Conservation (phyloP, 1,140 invertebrate species). For the Zaprionus nigranus region DNA sequence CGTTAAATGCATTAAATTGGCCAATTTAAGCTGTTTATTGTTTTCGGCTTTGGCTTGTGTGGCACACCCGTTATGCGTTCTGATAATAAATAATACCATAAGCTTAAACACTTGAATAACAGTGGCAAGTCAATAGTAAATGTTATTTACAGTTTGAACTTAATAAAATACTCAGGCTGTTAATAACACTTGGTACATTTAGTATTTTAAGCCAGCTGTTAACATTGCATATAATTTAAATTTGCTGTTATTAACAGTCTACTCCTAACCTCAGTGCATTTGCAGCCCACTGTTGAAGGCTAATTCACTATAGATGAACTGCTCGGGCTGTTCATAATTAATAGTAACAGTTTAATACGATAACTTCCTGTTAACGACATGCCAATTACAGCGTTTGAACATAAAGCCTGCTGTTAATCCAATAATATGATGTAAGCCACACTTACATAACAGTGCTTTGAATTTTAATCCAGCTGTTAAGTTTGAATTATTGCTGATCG, state of each 20-base stretch:
- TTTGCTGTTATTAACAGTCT: no score
- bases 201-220: no score
- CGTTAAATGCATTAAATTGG: constrained; percentile 9
- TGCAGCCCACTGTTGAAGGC: background rate
- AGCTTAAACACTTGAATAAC: background rate
- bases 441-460: background rate
- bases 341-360: background rate
- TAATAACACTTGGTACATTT: background rate
- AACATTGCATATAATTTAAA: no score
- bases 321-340: background rate
- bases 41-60: background rate
- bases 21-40: constrained; percentile 9
- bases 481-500: background rate
- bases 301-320: background rate
- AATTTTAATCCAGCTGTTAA: background rate
- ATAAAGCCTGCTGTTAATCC: no score
- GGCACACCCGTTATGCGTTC: background rate
- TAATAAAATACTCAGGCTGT: background rate
- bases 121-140: background rate
- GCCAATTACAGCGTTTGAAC: background rate
- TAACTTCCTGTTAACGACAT: background rate
- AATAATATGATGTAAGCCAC: background rate
- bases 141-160: background rate
- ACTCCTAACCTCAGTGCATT: background rate
- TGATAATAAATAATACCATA: background rate